Evolutionary conservation across 2,888 invertebrate species (phyloP), one percentile per base, ranked within the genome.

Genomic region (Sinohyriopsis cumingii): DNA sequence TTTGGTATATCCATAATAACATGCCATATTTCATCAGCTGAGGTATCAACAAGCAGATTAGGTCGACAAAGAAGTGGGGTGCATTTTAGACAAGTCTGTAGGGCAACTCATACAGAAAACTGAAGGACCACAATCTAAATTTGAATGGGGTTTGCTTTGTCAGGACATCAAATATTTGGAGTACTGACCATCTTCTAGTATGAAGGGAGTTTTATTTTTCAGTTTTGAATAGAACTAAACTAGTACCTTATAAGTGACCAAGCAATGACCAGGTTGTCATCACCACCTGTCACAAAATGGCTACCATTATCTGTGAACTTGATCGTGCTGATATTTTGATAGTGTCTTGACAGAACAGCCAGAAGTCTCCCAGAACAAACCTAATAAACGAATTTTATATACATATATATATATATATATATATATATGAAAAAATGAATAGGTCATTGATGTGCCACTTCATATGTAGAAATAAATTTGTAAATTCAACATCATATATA

Each of bases 181-280:
- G 15, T 15, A 45, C 45, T 45, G 12, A 28, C 57, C 56, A 28
- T 57, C 57, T 33, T 45, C 15, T 18, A 56, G 24, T 6, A 18
- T 22, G 53, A 53, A 53, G 22, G 12, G 53, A 64, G 59, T 24
- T 54, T 5, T 53, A 59, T 67, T 25, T 33, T 59, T 12, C 12
- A 24, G 12, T 15, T 59, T n/a, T 22, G 19, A 59, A 59, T 0
- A 66, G 73, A 25, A 45, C 9, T 45, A 45, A 45, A 9, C 9
- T 9, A 33, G 12, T 76, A 87, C 86, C 82, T 84, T 56, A 77
- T 71, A 15, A 89, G 65, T 24, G 82, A 82, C 95, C 97, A 98
- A 0, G 95, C 93, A 79, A 95, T 92, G 0, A 96, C 93, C 84
- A 95, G 92, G 7, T 96, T 96, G 91, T 97, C 97, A 82, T 95